A percentile compares a stretch with the other conserved stretches of the same genome.
Conservation (phyloP, 2,113 vertebrate species). For the Eleginops maclovinus region DNA sequence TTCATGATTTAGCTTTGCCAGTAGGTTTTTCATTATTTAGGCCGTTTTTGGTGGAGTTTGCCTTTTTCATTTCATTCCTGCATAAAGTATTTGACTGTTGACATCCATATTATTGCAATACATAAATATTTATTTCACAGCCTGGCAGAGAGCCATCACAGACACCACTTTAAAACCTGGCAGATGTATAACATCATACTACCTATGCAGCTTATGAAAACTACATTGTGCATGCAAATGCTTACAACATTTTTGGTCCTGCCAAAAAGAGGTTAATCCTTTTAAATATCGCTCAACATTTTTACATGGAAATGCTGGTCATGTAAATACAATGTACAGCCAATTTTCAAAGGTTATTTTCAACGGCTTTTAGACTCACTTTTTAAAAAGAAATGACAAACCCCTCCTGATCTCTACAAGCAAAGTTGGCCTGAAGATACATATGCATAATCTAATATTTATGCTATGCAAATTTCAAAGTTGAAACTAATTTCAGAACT, state of each 20-base stretch:
- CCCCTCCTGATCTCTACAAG: conserved; percentile 20
- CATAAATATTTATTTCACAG: conserved; percentile 67
- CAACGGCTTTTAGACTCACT: not conserved
- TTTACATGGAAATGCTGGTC: conserved; percentile 25
- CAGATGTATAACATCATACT: conserved; percentile 31
- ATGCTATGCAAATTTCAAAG: conserved; percentile 69
- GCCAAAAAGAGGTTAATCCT: conserved; percentile 25
- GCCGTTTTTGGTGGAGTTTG: conserved; percentile 16
- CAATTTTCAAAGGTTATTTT: conserved; percentile 25
- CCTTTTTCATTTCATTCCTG: conserved; percentile 47
- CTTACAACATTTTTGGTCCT: conserved; percentile 18
- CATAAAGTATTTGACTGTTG: conserved; percentile 64
- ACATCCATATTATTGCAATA: conserved; percentile 60
- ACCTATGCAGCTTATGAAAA: conserved; percentile 37
- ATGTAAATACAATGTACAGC: conserved; percentile 23
- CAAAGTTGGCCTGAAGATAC: conserved; percentile 57
- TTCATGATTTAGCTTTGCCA: not conserved
- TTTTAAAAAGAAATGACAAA: conserved; percentile 10
- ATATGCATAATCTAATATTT: conserved; percentile 74
- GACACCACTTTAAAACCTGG: conserved; percentile 1
- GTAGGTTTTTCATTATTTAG: conserved; percentile 54
- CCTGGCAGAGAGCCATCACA: conserved; percentile 26
- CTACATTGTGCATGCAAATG: conserved; percentile 9
- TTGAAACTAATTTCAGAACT: conserved; percentile 75
- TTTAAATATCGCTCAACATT: conserved; percentile 4